A percentile compares a stretch with the other conserved stretches of the same genome.
Evolutionary conservation across 35 echinoderm and acorn worm genomes (phyloP).

Genomic region (Anneissia japonica): DNA sequence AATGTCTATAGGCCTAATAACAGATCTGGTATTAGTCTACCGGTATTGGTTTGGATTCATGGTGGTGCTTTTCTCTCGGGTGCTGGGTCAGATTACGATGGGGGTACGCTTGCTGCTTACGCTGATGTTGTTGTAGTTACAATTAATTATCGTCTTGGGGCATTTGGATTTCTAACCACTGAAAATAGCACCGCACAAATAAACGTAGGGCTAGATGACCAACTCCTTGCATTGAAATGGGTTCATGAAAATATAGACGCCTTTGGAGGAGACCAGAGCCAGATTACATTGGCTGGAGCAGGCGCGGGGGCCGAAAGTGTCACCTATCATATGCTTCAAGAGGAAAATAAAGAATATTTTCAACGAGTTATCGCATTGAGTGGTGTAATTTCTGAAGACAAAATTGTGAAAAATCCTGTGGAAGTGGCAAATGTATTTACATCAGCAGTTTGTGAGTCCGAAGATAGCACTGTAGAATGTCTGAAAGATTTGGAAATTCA

Average conservation of each 20-base stretch:
- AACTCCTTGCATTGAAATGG: slow-evolving; percentile 19
- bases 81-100: not conserved
- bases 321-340: not conserved
- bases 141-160: slow-evolving; percentile 42
- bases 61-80: not conserved
- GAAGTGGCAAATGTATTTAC: not conserved
- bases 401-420: not conserved
- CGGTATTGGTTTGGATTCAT: slow-evolving; percentile 33
- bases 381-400: not conserved
- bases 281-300: slow-evolving; percentile 26
- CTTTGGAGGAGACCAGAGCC: slow-evolving; percentile 24
- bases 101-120: not conserved
- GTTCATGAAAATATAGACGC: slow-evolving; percentile 25
- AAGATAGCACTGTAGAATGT: slow-evolving; percentile 15
- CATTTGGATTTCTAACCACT: slow-evolving; percentile 43
- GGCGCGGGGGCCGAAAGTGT: slow-evolving; percentile 11
- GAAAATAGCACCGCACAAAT: slow-evolving; percentile 1
- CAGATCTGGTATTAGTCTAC: not conserved
- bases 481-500: not conserved
- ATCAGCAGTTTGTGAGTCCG: not conserved
- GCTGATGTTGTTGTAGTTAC: slow-evolving; percentile 34
- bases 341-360: slow-evolving; percentile 2
- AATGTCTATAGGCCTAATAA: slow-evolving; percentile 17
- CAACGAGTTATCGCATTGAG: slow-evolving; percentile 17
- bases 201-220: slow-evolving; percentile 20